Conservation (phyloP, 1,140 invertebrate species). For the Rhagoletis pomonella region DNA sequence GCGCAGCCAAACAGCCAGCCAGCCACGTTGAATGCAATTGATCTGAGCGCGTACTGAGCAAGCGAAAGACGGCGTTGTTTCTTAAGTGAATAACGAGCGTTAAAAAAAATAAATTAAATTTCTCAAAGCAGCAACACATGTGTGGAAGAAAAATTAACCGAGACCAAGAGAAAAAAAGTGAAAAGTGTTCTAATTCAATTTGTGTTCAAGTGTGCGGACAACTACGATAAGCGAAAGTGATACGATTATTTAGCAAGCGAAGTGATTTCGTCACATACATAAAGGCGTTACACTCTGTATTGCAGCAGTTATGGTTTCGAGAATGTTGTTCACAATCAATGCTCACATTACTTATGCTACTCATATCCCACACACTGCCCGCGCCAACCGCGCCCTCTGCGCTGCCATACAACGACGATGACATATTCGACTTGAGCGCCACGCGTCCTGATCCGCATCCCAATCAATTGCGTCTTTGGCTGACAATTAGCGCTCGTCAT, state of each 20-base stretch:
- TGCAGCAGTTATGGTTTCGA: neutral
- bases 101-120: constrained; percentile 2
- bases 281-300: neutral
- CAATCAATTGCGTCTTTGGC: too few species aligned
- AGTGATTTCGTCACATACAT: constrained; percentile 20
- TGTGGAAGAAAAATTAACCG: constrained; percentile 15
- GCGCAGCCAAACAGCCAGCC: too few species aligned
- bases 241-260: too few species aligned
- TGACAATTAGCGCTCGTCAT: too few species aligned
- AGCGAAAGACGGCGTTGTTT: neutral
- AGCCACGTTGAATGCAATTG: neutral
- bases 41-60: neutral
- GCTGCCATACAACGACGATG: constrained; percentile 10
- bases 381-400: neutral
- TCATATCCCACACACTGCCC: neutral
- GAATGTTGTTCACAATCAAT: neutral
- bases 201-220: constrained; percentile 9
- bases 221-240: neutral
- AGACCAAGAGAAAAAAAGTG: neutral
- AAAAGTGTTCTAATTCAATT: constrained; percentile 29
- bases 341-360: neutral
- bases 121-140: neutral
- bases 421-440: constrained; percentile 49
- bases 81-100: constrained; percentile 44
- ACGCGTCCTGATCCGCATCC: too few species aligned